Conservation (phyloP, 2,888 invertebrate genomes). For the Brenthis hecate region DNA sequence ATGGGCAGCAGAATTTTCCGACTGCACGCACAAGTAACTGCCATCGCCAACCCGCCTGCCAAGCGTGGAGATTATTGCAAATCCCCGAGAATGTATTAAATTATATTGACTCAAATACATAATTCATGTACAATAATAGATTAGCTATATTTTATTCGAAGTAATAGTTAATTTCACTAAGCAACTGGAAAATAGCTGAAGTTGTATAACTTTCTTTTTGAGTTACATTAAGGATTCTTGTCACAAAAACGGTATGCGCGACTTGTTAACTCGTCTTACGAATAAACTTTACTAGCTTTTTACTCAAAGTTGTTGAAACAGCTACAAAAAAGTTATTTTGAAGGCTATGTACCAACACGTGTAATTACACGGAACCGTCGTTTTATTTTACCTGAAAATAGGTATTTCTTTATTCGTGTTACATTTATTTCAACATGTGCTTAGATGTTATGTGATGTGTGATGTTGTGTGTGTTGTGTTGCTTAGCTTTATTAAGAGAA, state of each 20-base stretch:
- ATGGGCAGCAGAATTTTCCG: no score
- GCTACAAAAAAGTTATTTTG: constrained; percentile 21
- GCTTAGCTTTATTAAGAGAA: no score
- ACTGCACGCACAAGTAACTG: no score
- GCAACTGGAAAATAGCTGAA: constrained; percentile 4
- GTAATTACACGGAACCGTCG: constrained; percentile 13
- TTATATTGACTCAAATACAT: no score
- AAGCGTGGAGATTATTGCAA: no score
- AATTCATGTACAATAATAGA: no score
- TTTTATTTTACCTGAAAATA: constrained; percentile 1
- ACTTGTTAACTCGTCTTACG: constrained; percentile 57
- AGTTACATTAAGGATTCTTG: constrained; percentile 62
- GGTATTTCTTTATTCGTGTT: no score
- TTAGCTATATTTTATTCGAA: neutral
- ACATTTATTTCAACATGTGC: no score
- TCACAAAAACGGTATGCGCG: constrained; percentile 55
- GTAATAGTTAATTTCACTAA: constrained; percentile 3
- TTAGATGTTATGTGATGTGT: no score
- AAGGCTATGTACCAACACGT: constrained; percentile 17
- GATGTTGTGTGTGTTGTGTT: no score
- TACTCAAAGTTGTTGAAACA: constrained; percentile 20
- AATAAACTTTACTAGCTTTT: constrained; percentile 45
- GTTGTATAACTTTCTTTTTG: constrained; percentile 28
- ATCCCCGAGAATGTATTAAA: no score
- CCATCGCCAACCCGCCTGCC: no score